A percentile compares a stretch with the other conserved stretches of the same genome.
Evolutionary conservation across 1,140 invertebrate species (phyloP).

Genomic region (Galleria mellonella): DNA sequence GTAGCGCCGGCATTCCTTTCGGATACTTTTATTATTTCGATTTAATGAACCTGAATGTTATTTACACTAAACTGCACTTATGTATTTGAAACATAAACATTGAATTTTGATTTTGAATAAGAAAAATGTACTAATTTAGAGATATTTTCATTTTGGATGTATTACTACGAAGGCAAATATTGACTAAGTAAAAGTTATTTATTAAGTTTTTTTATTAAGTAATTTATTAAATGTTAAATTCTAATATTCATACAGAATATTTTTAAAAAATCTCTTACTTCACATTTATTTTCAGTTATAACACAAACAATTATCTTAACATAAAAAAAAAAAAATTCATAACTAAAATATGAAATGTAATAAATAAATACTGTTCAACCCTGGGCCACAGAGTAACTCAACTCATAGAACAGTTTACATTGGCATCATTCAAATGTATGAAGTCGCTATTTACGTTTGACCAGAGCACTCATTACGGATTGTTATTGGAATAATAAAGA

Average conservation of each 20-base stretch:
- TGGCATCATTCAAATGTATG: constrained; percentile 69
- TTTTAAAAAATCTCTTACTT: too few relatives aligned
- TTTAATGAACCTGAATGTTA: neutral
- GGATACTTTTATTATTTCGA: neutral
- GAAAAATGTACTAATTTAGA: too few relatives aligned
- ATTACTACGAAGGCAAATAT: too few relatives aligned
- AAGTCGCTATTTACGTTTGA: constrained; percentile 70
- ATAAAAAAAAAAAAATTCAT: neutral
- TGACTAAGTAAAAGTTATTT: too few relatives aligned
- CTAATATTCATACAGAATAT: too few relatives aligned
- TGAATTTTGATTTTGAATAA: too few relatives aligned
- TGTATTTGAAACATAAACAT: too few relatives aligned
- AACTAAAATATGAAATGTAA: neutral
- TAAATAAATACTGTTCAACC: constrained; percentile 33
- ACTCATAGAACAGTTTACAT: constrained; percentile 59
- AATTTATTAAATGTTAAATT: too few relatives aligned
- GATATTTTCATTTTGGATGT: too few relatives aligned
- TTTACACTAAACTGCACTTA: neutral
- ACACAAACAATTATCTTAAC: too few relatives aligned
- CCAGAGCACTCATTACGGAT: constrained; percentile 71
- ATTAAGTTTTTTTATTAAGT: too few relatives aligned
- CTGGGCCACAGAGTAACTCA: constrained; percentile 47
- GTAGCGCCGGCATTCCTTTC: neutral
- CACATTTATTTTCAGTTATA: too few relatives aligned
- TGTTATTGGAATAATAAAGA: constrained; percentile 74